Conservation (phyloP, 2,113 vertebrate species). For the Toxotes chatareus region DNA sequence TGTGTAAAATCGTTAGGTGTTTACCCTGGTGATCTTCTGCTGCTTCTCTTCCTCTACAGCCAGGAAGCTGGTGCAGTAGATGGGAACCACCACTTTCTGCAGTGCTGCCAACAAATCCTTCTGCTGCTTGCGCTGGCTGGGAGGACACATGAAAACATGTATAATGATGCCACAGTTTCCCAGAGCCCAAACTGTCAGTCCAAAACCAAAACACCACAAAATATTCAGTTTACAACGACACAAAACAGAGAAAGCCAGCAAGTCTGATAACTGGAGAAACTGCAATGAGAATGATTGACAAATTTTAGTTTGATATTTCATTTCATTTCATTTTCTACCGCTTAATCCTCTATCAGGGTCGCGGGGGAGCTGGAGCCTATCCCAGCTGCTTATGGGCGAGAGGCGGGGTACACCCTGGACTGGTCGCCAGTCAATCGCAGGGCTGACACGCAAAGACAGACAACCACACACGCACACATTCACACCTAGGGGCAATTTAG, state of each 20-base stretch:
- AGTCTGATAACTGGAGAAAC: background rate
- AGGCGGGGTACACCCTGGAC: too few relatives aligned
- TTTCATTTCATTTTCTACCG: too few relatives aligned
- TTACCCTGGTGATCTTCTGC: constrained; percentile 96
- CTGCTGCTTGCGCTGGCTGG: constrained; percentile 96
- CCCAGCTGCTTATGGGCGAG: too few relatives aligned
- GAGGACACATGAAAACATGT: constrained; percentile 16
- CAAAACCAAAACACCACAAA: background rate
- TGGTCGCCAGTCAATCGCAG: too few relatives aligned
- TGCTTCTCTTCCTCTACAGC: constrained; percentile 98
- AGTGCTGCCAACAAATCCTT: constrained; percentile 94
- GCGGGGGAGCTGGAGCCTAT: too few relatives aligned
- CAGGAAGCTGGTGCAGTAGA: constrained; percentile 98
- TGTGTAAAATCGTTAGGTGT: background rate
- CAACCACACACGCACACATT: too few relatives aligned
- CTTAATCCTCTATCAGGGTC: too few relatives aligned
- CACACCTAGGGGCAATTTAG: too few relatives aligned
- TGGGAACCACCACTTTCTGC: constrained; percentile 98
- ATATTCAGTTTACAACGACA: background rate
- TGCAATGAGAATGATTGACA: background rate
- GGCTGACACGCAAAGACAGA: too few relatives aligned
- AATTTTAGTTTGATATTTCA: background rate
- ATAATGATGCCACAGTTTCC: background rate
- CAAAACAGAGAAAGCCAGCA: background rate
- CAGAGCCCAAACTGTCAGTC: background rate